Conservation (phyloP, 2,797 vertebrate genomes). For the Acanthiza pusilla region DNA sequence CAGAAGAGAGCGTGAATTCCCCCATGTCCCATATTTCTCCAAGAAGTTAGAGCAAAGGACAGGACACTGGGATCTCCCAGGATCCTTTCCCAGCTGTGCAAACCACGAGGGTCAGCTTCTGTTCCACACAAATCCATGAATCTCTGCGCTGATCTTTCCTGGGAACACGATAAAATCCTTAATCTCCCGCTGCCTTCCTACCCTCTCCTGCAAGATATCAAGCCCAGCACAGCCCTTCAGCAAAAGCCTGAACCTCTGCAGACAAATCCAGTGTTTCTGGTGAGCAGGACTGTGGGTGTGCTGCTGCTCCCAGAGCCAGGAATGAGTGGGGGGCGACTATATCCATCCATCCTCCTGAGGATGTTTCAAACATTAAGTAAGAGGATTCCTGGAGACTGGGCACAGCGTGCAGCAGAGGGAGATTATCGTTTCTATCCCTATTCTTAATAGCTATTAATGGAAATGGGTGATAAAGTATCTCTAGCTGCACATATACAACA, state of each 20-base stretch:
- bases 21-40: neutral
- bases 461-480: neutral
- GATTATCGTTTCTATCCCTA: neutral
- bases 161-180: neutral
- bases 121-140: neutral
- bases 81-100: neutral
- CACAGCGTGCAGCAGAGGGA: neutral
- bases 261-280: neutral
- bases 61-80: neutral
- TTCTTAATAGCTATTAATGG: constrained; percentile 30
- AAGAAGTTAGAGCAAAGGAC: neutral
- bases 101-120: neutral
- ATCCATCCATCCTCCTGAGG: neutral
- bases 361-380: constrained; percentile 40
- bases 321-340: neutral
- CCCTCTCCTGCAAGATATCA: constrained; percentile 5
- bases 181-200: neutral
- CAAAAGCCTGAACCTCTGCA: neutral
- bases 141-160: neutral
- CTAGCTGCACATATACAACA: neutral
- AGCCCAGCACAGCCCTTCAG: neutral
- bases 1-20: neutral
- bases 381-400: constrained; percentile 8
- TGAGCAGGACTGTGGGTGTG: neutral
- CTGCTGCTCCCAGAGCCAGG: neutral